A percentile compares a stretch with the other conserved stretches of the same genome.
Evolutionary conservation across 2,797 vertebrate genomes (phyloP).

Genomic region (Ara ararauna): DNA sequence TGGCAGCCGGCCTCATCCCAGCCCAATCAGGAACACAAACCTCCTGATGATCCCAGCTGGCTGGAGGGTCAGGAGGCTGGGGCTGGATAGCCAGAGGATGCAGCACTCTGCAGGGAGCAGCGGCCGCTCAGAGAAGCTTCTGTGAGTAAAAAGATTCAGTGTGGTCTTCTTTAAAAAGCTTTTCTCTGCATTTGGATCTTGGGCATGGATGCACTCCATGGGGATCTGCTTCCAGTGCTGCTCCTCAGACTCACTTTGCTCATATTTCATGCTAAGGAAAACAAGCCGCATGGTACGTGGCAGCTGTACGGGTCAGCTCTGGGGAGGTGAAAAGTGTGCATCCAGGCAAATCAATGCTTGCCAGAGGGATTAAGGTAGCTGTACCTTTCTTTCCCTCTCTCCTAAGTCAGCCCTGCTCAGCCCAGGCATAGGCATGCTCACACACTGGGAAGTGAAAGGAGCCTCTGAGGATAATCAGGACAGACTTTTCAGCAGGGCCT

Average conservation of each 20-base stretch:
- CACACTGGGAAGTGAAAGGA: background rate
- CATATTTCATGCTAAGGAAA: background rate
- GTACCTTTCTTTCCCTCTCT: background rate
- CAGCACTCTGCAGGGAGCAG: background rate
- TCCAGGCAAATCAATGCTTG: background rate
- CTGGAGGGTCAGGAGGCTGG: background rate
- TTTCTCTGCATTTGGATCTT: background rate
- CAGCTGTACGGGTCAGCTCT: background rate
- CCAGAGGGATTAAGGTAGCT: background rate
- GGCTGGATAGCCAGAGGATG: background rate
- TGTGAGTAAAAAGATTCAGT: background rate
- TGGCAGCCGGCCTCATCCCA: conserved; percentile 17
- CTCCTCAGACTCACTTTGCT: background rate
- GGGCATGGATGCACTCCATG: background rate
- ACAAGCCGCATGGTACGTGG: rapidly evolving
- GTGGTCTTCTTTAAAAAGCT: background rate
- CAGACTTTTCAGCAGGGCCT: background rate
- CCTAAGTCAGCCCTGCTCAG: background rate
- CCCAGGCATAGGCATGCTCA: background rate
- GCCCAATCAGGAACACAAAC: conserved; percentile 4
- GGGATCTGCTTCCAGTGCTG: background rate
- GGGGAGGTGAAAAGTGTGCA: background rate
- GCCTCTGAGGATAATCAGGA: background rate
- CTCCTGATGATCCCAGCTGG: background rate
- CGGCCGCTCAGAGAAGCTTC: background rate